Base-by-base conservation (phyloP, 1,140 invertebrate species). In the Dendroctonus valens region DNA sequence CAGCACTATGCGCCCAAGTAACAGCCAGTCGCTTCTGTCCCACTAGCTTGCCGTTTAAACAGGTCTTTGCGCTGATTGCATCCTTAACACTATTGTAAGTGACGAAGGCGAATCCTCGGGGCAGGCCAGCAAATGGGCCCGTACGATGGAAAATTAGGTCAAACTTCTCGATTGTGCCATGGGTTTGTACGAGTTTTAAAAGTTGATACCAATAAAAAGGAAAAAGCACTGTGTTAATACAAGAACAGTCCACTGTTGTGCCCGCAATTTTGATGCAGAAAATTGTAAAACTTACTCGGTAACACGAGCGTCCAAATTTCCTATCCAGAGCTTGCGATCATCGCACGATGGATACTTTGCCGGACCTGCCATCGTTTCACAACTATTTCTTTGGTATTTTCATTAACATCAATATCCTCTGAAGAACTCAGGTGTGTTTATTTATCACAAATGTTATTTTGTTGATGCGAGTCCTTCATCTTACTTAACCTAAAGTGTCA, bases 101-200 rank as follows among this genome's bases (percentile, higher is more conserved):
- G 37, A 94, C 91, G 81, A 97, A 97, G 41, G 93, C 93, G 78
- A 96, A 97, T n/a, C 94, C 94, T 69, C 93, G 81, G 0, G 94
- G 91, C 77, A 93, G 91, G 49, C 93, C 94, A 73, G 88, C 87
- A 73, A 91, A 86, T 54, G 92, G 91, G 59, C 94, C 94, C 66
- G 86, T 87, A 70, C 92, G 92, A 78, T 96, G 92, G 78, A 94
- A 96, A 58, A 97, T 85, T 79, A 96, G 89, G 80, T 97, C 93
- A 83, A 96, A 96, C 85, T 95, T 94, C 82, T 93, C 90, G 74
- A 96, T 90, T 71, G 84, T 82, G 77, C 94, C 94, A 87, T 91
- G 89, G 84, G 91, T 90, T 87, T 95, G 92, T 81, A 94, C 84
- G 78, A 96, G 85, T 92, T 96, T 96, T 80, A 96, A 83, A 83